phyloP scores from a whole-genome alignment of 2,113 vertebrate genomes.

The Psilopsiagon aurifrons region DNA sequence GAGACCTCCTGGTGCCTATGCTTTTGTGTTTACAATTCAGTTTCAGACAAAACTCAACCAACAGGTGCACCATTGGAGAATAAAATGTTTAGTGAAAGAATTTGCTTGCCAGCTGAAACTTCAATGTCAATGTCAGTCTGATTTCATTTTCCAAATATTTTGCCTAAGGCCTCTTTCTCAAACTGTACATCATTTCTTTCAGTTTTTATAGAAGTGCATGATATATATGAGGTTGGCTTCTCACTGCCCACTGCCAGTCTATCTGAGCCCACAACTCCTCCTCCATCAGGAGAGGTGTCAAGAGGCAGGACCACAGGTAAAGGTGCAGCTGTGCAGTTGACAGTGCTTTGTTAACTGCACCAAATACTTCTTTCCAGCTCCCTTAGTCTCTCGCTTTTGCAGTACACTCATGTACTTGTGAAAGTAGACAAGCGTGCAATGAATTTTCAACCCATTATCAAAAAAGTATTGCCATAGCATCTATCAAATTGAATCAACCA shows the following conservation, averaged over 20 bases:
- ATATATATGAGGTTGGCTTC: slow-evolving; percentile 26
- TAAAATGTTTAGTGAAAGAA: neutral
- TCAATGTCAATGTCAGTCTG: neutral
- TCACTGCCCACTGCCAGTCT: slow-evolving; percentile 35
- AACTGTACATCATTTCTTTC: slow-evolving; percentile 22
- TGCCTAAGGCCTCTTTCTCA: slow-evolving; percentile 3
- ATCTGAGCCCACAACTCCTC: slow-evolving; percentile 10
- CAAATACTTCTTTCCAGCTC: neutral
- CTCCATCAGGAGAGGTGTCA: slow-evolving; percentile 24
- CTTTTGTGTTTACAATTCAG: neutral
- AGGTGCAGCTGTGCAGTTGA: neutral
- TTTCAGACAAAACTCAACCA: neutral
- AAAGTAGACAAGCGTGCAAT: neutral
- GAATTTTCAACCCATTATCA: neutral
- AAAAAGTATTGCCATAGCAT: neutral
- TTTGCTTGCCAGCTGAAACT: neutral
- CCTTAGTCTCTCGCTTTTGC: neutral
- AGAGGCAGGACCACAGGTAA: slow-evolving; percentile 7
- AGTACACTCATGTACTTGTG: neutral
- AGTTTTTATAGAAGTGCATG: slow-evolving; percentile 10
- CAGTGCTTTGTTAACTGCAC: neutral
- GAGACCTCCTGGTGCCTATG: neutral
- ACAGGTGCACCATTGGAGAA: neutral
- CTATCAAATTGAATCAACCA: neutral
- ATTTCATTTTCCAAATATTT: slow-evolving; percentile 1